Evolutionary conservation across 2,113 vertebrate genomes (phyloP), one percentile per base, ranked within the genome.

Genomic region (Brachionichthys hirsutus): DNA sequence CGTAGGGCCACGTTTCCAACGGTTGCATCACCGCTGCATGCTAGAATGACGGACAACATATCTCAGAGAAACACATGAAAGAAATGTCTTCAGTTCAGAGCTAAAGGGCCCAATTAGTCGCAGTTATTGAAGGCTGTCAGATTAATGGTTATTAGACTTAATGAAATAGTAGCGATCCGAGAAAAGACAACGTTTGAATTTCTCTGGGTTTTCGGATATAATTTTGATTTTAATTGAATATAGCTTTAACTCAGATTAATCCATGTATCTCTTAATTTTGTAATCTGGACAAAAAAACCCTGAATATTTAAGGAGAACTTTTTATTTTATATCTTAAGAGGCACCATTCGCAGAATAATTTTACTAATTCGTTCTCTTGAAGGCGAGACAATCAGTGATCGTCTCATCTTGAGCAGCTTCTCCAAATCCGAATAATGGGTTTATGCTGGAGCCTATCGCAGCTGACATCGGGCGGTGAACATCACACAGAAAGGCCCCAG

Each of bases 11-110:
- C 15, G 12, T 62, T 54, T 52, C 60, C 70, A 76, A 69, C 47
- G 43, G 66, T 80, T 79, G 63, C 77, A 60, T 85, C 78, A 84
- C n/a, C 8, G 9, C n/a, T 18, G 16, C 22, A 35, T 48, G 45
- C 52, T 12, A 50, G 52, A 22, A 64, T 71, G 54, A 74, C 69
- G 75, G 54, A 52, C 16, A 41, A 56, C 55, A 58, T 50, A 59
- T 45, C 57, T 76, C 51, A 55, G 24, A 60, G 46, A 35, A 54
- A 58, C 17, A 64, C 44, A 64, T 67, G 54, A 40, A 54, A 58
- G 34, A 62, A 61, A 70, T 51, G 53, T 52, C 50, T 72, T 51
- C 52, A 57, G 16, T 48, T 63, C 55, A 17, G 54, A 45, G 63
- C 19, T 53, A 53, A 58, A 54, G 45, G 70, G 48, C 19, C 22